A percentile compares a stretch with the other conserved stretches of the same genome.
Evolutionary conservation across 2,797 vertebrate genomes (phyloP).

Genomic region (Oreochromis grahami): DNA sequence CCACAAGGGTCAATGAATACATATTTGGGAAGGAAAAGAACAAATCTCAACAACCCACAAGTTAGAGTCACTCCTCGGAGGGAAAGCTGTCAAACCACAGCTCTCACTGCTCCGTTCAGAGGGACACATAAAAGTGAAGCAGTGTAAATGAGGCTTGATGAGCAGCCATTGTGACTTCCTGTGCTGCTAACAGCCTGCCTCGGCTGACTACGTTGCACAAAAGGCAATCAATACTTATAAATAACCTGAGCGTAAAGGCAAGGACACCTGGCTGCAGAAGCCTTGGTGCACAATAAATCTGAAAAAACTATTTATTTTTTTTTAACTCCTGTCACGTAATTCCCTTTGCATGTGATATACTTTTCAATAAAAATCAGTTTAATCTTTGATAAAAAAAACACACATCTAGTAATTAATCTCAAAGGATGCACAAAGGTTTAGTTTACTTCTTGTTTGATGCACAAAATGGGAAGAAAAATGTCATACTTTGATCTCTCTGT

Average conservation of each 20-base stretch:
- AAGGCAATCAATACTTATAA: constrained; percentile 75
- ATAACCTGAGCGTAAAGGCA: constrained; percentile 71
- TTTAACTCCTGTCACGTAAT: not conserved
- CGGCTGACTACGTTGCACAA: constrained; percentile 68
- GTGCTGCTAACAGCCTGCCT: constrained; percentile 48
- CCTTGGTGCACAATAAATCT: constrained; percentile 9
- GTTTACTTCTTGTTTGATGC: not conserved
- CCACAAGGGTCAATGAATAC: not conserved
- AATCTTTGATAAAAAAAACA: not conserved
- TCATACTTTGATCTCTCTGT: not conserved
- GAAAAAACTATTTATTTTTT: not conserved
- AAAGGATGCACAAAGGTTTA: not conserved
- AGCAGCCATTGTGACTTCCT: constrained; percentile 49
- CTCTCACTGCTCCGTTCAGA: not conserved
- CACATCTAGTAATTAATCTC: not conserved
- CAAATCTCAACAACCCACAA: not conserved
- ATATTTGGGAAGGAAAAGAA: not conserved
- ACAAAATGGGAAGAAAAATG: not conserved
- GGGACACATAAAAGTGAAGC: constrained; percentile 21
- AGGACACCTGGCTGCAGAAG: constrained; percentile 66
- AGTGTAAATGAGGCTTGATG: constrained; percentile 23
- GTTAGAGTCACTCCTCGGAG: constrained; percentile 11
- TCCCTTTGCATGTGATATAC: not conserved
- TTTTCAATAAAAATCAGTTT: not conserved
- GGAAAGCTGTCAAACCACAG: constrained; percentile 33